These are phyloP conservation scores for Eutolmus rufibarbis DNA, from an alignment of 2,888 invertebrate genomes.

Conservation along the genomic window DNA sequence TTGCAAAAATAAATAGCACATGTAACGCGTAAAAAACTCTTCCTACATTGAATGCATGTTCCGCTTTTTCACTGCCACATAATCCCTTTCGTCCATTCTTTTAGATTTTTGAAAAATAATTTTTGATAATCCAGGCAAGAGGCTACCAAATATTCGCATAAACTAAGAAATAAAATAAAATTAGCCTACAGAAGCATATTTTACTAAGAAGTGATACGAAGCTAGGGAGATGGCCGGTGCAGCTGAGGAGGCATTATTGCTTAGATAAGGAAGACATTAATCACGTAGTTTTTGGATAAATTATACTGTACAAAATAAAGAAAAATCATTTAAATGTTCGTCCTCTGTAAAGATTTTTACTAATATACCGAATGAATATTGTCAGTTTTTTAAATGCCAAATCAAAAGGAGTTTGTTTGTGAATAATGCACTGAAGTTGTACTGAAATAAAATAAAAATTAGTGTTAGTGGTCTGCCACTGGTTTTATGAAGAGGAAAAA, in stretches of 20 bases:
- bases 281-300: slow-evolving; percentile 18
- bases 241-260: neutral
- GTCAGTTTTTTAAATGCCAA: slow-evolving; percentile 14
- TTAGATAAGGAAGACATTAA: neutral
- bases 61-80: neutral
- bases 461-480: neutral
- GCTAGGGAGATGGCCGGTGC: neutral
- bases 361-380: neutral
- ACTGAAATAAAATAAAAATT: neutral
- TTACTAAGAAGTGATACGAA: slow-evolving; percentile 15
- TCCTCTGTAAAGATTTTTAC: slow-evolving; percentile 22
- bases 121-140: neutral
- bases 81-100: neutral
- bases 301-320: neutral
- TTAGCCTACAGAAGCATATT: slow-evolving; percentile 2
- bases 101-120: neutral
- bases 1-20: neutral
- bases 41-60: neutral
- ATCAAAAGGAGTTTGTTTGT: neutral
- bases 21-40: neutral
- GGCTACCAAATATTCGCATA: neutral
- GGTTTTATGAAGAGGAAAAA: neutral
- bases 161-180: neutral
- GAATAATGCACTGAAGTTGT: neutral
- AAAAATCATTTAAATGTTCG: neutral